phyloP scores from a whole-genome alignment of 1,140 invertebrate genomes.

The Zeugodacus cucurbitae region DNA sequence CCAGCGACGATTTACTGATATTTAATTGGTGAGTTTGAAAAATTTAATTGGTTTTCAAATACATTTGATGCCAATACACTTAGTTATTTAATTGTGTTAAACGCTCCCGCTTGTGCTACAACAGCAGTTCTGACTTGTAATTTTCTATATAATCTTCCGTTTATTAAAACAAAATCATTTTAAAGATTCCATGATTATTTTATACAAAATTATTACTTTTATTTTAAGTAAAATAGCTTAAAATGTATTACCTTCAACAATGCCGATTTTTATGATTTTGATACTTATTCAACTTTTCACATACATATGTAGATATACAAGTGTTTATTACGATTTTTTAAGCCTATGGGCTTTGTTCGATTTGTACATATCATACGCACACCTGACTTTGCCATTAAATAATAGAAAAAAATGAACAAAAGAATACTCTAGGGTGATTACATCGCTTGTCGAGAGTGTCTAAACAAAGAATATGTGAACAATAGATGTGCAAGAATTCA shows the following conservation, averaged over 20 bases:
- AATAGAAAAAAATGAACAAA: background rate
- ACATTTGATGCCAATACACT: too few species aligned
- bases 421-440: background rate
- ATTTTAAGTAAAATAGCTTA: conserved; percentile 13
- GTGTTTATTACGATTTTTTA: background rate
- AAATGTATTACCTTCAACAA: conserved; percentile 34
- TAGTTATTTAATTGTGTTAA: too few species aligned
- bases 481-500: conserved; percentile 68
- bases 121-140: too few species aligned
- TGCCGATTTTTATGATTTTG: background rate
- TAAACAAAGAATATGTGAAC: conserved; percentile 72
- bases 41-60: too few species aligned
- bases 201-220: conserved; percentile 18
- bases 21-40: too few species aligned
- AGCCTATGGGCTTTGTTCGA: background rate
- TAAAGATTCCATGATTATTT: background rate
- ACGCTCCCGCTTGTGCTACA: too few species aligned
- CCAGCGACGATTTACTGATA: too few species aligned
- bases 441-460: conserved; percentile 60
- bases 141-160: background rate
- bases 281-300: background rate
- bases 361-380: conserved; percentile 16
- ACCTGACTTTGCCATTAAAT: background rate
- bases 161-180: conserved; percentile 4
- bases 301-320: background rate